phyloP scores from a whole-genome alignment of 2,113 vertebrate species.

The Limanda limanda region DNA sequence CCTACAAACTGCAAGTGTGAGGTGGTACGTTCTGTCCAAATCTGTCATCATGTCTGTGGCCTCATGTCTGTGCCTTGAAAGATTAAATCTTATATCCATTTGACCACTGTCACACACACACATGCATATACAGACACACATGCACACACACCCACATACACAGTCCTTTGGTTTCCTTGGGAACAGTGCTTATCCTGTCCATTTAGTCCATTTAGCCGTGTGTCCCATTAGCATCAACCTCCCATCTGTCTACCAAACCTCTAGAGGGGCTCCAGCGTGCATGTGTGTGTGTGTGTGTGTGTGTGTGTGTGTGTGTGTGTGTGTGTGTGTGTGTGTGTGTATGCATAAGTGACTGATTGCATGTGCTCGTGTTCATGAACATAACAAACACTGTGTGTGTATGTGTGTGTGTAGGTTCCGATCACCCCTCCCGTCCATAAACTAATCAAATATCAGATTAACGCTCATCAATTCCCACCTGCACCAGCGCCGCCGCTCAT shows the following conservation, averaged over 20 bases:
- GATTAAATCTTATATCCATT: too few species aligned
- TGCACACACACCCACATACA: conserved; percentile 10
- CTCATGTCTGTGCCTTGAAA: too few species aligned
- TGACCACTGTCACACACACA: not conserved
- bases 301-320: too few species aligned
- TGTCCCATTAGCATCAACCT: conserved; percentile 71
- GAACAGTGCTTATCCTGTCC: conserved; percentile 66
- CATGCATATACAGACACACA: not conserved
- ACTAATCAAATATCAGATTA: conserved; percentile 72
- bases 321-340: too few species aligned
- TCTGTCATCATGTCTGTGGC: too few species aligned
- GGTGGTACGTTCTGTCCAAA: too few species aligned
- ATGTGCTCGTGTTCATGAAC: conserved; percentile 6
- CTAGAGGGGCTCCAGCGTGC: conserved; percentile 41
- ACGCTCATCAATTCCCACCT: conserved; percentile 65
- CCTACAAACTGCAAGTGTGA: too few species aligned
- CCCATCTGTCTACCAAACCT: conserved; percentile 72
- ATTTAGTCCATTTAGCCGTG: conserved; percentile 72
- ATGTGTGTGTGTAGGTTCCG: conserved; percentile 7
- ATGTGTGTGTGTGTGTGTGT: conserved; percentile 16
- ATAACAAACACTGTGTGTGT: conserved; percentile 10
- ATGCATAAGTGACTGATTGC: conserved; percentile 6
- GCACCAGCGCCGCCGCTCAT: conserved; percentile 24
- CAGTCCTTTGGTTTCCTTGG: conserved; percentile 60
- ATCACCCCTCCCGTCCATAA: conserved; percentile 20